Percentiles rank a stretch among this genome's conserved stretches.
phyloP scores from a whole-genome alignment of 2,888 invertebrate species.

The Hymenopus coronatus region DNA sequence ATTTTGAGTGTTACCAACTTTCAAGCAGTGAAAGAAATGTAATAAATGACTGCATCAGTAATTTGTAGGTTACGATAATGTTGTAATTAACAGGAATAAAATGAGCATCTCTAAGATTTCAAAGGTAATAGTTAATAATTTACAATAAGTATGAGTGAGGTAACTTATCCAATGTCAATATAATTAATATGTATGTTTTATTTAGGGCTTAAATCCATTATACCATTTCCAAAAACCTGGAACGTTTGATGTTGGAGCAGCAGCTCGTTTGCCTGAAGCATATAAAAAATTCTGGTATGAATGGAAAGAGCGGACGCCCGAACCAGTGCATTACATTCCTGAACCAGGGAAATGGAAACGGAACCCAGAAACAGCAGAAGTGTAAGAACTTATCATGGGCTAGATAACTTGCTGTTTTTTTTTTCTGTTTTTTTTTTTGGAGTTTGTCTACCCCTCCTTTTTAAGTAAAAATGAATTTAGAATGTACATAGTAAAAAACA shows the following conservation, averaged over 20 bases:
- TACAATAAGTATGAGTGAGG: background rate
- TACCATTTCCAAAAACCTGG: background rate
- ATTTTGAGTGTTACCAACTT: background rate
- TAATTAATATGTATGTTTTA: background rate
- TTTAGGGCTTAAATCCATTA: background rate
- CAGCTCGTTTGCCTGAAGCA: constrained; percentile 57
- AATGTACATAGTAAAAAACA: no score
- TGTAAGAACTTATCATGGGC: constrained; percentile 54
- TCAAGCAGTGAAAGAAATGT: background rate
- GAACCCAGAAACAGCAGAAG: constrained; percentile 69
- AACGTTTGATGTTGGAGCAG: background rate
- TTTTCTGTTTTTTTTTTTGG: no score
- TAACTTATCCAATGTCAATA: background rate
- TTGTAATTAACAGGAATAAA: background rate
- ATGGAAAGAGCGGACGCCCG: constrained; percentile 67
- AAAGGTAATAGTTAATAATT: background rate
- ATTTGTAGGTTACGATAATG: background rate
- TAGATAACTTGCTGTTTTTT: no score
- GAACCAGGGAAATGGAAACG: constrained; percentile 70
- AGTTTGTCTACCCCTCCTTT: no score
- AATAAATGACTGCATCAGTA: no score
- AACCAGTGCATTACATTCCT: constrained; percentile 67
- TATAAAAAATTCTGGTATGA: constrained; percentile 85
- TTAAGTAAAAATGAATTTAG: no score
- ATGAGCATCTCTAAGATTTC: background rate